phyloP scores from a whole-genome alignment of 92 coral and sea anemone species.

The Porites rus region DNA sequence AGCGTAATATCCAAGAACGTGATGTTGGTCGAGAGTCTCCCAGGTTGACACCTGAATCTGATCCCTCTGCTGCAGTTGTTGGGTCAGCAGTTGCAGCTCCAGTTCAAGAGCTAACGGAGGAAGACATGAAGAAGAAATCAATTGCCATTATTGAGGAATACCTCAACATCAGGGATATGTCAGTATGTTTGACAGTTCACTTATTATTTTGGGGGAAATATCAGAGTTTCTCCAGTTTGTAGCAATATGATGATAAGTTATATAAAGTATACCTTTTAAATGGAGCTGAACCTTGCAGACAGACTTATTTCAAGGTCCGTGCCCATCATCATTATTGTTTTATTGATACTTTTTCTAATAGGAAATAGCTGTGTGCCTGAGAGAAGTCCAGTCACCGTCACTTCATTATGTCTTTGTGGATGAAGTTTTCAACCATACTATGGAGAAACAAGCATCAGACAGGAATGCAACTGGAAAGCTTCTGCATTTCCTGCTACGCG shows the following conservation, averaged over 20 bases:
- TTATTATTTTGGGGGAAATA: too few species aligned
- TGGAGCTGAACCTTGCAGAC: too few species aligned
- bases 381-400: constrained; percentile 80
- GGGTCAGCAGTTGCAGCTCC: constrained; percentile 53
- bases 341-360: constrained; percentile 2
- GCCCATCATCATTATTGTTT: neutral
- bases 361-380: constrained; percentile 85
- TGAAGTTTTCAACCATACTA: constrained; percentile 67
- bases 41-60: constrained; percentile 46
- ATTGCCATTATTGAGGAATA: constrained; percentile 81
- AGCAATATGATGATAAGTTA: too few species aligned
- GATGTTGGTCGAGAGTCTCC: constrained; percentile 34
- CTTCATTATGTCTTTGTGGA: constrained; percentile 73
- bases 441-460: constrained; percentile 69
- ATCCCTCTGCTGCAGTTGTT: constrained; percentile 21
- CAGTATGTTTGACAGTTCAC: constrained; percentile 45
- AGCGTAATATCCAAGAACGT: constrained; percentile 57
- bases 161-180: constrained; percentile 74
- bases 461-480: constrained; percentile 77
- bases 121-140: constrained; percentile 70
- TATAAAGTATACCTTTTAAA: too few species aligned
- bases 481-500: constrained; percentile 57
- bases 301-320: neutral
- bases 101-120: constrained; percentile 65
- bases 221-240: too few species aligned